Evolutionary conservation across 2,888 invertebrate species (phyloP), one percentile per base, ranked within the genome.

Genomic region (Nemapogon koenigi): DNA sequence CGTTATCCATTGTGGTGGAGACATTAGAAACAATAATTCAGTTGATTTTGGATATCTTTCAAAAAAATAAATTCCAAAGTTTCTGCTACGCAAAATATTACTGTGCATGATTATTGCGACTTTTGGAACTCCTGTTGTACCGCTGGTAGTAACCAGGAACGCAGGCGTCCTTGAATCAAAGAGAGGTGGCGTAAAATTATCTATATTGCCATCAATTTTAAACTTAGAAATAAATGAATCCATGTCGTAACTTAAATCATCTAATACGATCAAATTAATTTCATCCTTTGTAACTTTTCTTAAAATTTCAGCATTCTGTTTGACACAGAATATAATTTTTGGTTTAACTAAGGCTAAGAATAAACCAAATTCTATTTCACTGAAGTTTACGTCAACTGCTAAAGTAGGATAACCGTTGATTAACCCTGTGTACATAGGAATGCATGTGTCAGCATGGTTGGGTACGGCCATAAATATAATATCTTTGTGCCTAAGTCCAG

Each of bases 131-230:
- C 63, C 64, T 0, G 64, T 64, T 2, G 64, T 62, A 3, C 64
- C 65, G 37, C 63, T 66, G 4, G 65, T 65, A 26, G 63, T 36
- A 48, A 62, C 54, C 18, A 64, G 42, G 61, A 60, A 64, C 1
- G 59, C 59, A 11, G 48, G 39, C 3, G 46, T 56, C 2, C 19
- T 14, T 2, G 52, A 52, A 41, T 64, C 53, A 30, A 65, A 59
- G 33, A 52, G 46, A 17, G 55, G 49, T 22, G 60, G 62, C 16
- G 52, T 54, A 16, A 30, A 30, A 15, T 4, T 30, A 15, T 63
- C 61, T n/a, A 52, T 51, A 40, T 56, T 28, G 38, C 49, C 41
- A 19, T 42, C 38, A 27, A 57, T n/a, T n/a, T n/a, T n/a, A n/a
- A n/a, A n/a, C n/a, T n/a, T n/a, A n/a, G n/a, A n/a, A n/a, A n/a